Evolutionary conservation across 2,888 invertebrate species (phyloP), one percentile per base, ranked within the genome.

Genomic region (Agriopis leucophaearia): DNA sequence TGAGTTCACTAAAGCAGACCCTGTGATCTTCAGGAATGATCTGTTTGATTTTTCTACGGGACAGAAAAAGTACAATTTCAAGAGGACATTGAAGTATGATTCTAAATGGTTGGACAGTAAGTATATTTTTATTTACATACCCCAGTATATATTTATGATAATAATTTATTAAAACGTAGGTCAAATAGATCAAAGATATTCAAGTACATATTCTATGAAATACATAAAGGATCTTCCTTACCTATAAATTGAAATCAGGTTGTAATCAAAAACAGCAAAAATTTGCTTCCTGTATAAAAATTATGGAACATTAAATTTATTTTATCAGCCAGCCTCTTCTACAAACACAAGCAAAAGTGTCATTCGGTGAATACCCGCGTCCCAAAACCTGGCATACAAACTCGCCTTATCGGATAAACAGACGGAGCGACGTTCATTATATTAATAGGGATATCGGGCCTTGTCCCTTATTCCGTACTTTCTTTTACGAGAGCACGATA

Each of bases 71-170:
- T 95, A 94, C 80, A 94, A 94, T 75, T 96, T 96, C 81, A 95
- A 96, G 82, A 88, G 96, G 68, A 96, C 96, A 15, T 87, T 96
- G 78, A 96, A 96, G 86, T 96, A 96, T 76, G 96, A 96, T 84
- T 96, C 96, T 36, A 96, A 96, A 82, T 96, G 96, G 96, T 91
- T 96, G 68, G 96, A 96, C 85, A 96, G 96, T 96, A 85, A 95
- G 95, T 94, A 74, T 35, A 1, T 27, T 54, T 54, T 47, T 47
- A 5, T 51, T 51, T 51, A 52, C 15, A 1, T 6, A 10, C n/a
- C 0, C 9, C 15, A n/a, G 1, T 50, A 48, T 15, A 7, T 48
- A 4, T 48, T 48, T 50, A 13, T 50, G n/a, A 50, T 47, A 27
- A 27, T 27, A 27, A 27, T 27, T 15, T 12, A 15, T n/a, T 52